These are phyloP conservation scores for Pseudomugil gertrudae DNA, from an alignment of 2,797 vertebrate genomes.

Conservation along the genomic window DNA sequence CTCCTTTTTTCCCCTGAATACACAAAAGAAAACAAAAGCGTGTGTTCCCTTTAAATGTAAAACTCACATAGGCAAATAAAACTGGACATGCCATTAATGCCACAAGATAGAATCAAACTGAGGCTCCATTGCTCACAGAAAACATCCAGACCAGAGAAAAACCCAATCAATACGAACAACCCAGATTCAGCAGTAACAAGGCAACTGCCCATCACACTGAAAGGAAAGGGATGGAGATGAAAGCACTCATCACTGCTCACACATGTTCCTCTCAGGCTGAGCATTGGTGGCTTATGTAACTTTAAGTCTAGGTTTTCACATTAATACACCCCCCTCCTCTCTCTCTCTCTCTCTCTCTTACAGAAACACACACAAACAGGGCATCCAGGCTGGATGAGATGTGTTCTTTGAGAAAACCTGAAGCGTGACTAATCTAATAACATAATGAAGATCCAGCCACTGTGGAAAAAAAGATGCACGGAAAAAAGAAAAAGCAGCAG, in stretches of 20 bases:
- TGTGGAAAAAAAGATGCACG: slow-evolving; percentile 41
- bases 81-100: slow-evolving; percentile 2
- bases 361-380: slow-evolving; percentile 3
- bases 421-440: slow-evolving; percentile 62
- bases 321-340: slow-evolving; percentile 24
- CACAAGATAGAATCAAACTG: slow-evolving; percentile 25
- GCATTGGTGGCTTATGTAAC: slow-evolving; percentile 69
- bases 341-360: background rate
- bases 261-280: slow-evolving; percentile 29
- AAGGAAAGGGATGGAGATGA: slow-evolving; percentile 39
- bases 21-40: slow-evolving; percentile 11
- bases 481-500: slow-evolving; percentile 1
- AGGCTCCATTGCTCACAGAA: slow-evolving; percentile 41
- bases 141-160: slow-evolving; percentile 43
- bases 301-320: slow-evolving; percentile 44
- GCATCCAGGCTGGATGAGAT: slow-evolving; percentile 58
- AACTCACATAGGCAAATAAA: slow-evolving; percentile 15
- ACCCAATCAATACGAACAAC: slow-evolving; percentile 59
- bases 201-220: slow-evolving; percentile 15
- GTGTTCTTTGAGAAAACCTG: slow-evolving; percentile 45
- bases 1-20: slow-evolving; percentile 10
- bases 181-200: slow-evolving; percentile 34
- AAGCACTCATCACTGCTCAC: slow-evolving; percentile 28
- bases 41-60: background rate
- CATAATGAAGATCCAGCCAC: slow-evolving; percentile 29